A percentile compares a stretch with the other conserved stretches of the same genome.
Evolutionary conservation across 1,140 invertebrate species (phyloP).

Genomic region (Eufriesea mexicana): DNA sequence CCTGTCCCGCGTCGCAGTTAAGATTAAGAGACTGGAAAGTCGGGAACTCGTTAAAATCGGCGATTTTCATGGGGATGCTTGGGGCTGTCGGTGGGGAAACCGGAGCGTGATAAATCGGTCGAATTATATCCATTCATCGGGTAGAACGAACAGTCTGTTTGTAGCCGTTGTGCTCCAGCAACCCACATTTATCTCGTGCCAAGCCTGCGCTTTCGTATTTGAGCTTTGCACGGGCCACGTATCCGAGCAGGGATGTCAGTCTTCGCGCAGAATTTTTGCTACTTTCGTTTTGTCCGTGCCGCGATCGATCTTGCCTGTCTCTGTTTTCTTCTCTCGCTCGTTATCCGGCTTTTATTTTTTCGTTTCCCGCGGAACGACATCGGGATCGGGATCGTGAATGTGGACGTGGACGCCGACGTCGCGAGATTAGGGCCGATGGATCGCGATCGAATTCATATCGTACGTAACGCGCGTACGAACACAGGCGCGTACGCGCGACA

Average conservation of each 20-base stretch:
- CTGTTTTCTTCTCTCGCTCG: background rate
- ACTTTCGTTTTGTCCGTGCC: background rate
- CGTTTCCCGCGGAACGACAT: too few relatives aligned
- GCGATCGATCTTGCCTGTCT: slow-evolving; percentile 7
- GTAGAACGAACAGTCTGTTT: background rate
- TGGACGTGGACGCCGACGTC: too few relatives aligned
- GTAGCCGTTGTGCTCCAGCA: slow-evolving; percentile 41
- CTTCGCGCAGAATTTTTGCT: slow-evolving; percentile 24
- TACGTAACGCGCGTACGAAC: too few relatives aligned
- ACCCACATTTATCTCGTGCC: slow-evolving; percentile 64
- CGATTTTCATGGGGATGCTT: background rate
- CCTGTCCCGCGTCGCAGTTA: background rate
- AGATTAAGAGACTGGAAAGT: too few relatives aligned
- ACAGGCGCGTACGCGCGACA: too few relatives aligned
- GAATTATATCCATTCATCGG: slow-evolving; percentile 45
- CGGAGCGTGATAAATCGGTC: slow-evolving; percentile 21
- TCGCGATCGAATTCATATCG: too few relatives aligned
- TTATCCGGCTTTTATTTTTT: too few relatives aligned
- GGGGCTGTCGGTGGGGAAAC: background rate
- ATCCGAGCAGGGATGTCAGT: slow-evolving; percentile 22
- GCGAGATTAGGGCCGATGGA: too few relatives aligned
- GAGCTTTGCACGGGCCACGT: slow-evolving; percentile 1
- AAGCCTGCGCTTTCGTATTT: slow-evolving; percentile 70
- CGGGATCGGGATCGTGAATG: too few relatives aligned
- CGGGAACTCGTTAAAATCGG: background rate